A percentile compares a stretch with the other conserved stretches of the same genome.
phyloP scores from a whole-genome alignment of 1,140 invertebrate species.

The Eupristina koningsbergeri region DNA sequence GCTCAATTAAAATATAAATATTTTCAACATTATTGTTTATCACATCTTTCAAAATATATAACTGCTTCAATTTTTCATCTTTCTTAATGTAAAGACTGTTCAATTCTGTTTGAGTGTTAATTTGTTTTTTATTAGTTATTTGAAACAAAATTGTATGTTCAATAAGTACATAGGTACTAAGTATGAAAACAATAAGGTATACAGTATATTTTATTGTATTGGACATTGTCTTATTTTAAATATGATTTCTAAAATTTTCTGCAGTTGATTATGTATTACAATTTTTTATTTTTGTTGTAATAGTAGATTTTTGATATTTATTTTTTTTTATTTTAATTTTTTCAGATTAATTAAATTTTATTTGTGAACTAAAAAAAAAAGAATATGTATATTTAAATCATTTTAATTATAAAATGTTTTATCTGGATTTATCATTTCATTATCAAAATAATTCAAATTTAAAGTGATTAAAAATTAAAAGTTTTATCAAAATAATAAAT shows the following conservation, averaged over 20 bases:
- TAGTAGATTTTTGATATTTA: no score
- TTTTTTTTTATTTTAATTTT: no score
- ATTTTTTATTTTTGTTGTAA: neutral
- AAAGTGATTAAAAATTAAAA: no score
- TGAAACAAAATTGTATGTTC: slow-evolving; percentile 24
- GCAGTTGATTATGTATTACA: neutral
- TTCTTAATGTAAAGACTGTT: slow-evolving; percentile 11
- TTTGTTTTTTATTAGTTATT: slow-evolving; percentile 14
- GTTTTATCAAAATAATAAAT: no score
- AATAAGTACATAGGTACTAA: slow-evolving; percentile 17
- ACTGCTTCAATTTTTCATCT: slow-evolving; percentile 25
- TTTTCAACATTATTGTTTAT: slow-evolving; percentile 28
- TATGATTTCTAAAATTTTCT: neutral
- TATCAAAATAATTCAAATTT: no score
- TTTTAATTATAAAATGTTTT: no score
- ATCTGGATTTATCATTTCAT: no score
- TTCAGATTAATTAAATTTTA: no score
- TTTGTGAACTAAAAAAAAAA: no score
- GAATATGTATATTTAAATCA: no score
- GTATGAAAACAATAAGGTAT: slow-evolving; percentile 16
- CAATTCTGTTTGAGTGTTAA: slow-evolving; percentile 15
- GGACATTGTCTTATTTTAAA: slow-evolving; percentile 7
- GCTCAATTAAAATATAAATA: slow-evolving; percentile 22
- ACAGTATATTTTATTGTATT: slow-evolving; percentile 12
- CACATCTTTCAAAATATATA: slow-evolving; percentile 7